Base-by-base conservation (phyloP, 1,140 invertebrate genomes). In the Hydropsyche tenuis region DNA sequence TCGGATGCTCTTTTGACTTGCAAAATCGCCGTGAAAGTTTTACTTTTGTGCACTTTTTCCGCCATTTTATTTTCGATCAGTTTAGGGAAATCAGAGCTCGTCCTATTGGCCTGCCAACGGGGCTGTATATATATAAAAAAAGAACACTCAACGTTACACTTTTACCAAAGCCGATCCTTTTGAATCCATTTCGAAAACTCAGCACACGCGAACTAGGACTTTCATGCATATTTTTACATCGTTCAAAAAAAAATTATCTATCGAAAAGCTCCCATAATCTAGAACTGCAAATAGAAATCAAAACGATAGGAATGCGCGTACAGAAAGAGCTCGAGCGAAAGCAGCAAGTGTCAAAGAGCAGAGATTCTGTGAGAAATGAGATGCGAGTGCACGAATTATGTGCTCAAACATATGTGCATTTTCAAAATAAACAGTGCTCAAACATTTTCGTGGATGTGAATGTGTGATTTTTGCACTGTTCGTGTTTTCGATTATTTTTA, bases 21-120 rank as follows among this genome's bases (percentile, higher is more conserved):
- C 56, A 60, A 60, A 60, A 60, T 60, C 56, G 56, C 22, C 56
- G 56, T 60, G 56, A 60, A 60, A 60, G 56, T 60, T 37, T 37
- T 9, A 37, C 30, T 60, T 60, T 25, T 20, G 56, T 60, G 20
- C 56, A 60, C 23, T 11, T 60, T 60, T 60, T 9, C 22, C 45
- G 11, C 45, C 14, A n/a, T 48, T 16, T 48, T n/a, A n/a, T 16
- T 48, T 48, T 48, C 45, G 11, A 48, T 48, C 45, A 16, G 11
- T 56, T 18, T 56, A 16, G 11, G 11, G 20, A 16, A 16, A 18
- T 56, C 7, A 1, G 51, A 9, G 18, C 4, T 56, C 22, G 20
- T 22, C 16, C 12, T 18, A 3, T 48, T 48, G 4, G 37, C 12
- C 37, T 43, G 12, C 3, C 2, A n/a, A n/a, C 45, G 16, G 11